These are phyloP conservation scores for Phoebastria nigripes DNA, from an alignment of 2,797 vertebrate species.

Conservation along the genomic window DNA sequence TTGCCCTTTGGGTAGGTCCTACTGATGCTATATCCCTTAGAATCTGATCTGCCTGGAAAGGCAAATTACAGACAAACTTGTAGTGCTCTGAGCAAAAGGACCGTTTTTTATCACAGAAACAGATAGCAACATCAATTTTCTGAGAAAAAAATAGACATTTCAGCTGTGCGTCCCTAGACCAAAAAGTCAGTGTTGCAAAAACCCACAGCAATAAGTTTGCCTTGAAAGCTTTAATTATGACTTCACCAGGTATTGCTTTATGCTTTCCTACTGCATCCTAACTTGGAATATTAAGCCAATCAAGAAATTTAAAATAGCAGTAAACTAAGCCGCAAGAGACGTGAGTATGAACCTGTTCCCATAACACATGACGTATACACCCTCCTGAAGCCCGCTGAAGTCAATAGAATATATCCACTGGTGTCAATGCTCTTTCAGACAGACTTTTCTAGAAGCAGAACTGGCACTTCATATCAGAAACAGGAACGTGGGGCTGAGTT, in stretches of 20 bases:
- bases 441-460: neutral
- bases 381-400: neutral
- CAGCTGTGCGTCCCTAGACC: constrained; percentile 23
- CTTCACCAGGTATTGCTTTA: constrained; percentile 42
- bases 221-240: constrained; percentile 47
- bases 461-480: neutral
- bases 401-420: neutral
- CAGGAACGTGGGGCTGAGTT: neutral
- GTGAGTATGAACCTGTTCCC: neutral
- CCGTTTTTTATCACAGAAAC: constrained; percentile 63
- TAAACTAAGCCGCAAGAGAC: constrained; percentile 19
- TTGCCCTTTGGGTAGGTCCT: constrained; percentile 40
- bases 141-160: constrained; percentile 51
- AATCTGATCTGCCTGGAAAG: constrained; percentile 54
- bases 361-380: fast-evolving
- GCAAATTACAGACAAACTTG: constrained; percentile 64
- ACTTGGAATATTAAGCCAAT: constrained; percentile 36
- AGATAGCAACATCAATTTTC: constrained; percentile 54
- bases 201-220: neutral
- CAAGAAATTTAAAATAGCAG: neutral
- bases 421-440: neutral
- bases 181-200: constrained; percentile 35
- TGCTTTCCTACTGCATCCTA: constrained; percentile 24
- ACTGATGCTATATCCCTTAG: constrained; percentile 39
- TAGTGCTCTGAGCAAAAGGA: constrained; percentile 56